A percentile compares a stretch with the other conserved stretches of the same genome.
phyloP scores from a whole-genome alignment of 2,113 vertebrate genomes.

The Tachycineta bicolor region DNA sequence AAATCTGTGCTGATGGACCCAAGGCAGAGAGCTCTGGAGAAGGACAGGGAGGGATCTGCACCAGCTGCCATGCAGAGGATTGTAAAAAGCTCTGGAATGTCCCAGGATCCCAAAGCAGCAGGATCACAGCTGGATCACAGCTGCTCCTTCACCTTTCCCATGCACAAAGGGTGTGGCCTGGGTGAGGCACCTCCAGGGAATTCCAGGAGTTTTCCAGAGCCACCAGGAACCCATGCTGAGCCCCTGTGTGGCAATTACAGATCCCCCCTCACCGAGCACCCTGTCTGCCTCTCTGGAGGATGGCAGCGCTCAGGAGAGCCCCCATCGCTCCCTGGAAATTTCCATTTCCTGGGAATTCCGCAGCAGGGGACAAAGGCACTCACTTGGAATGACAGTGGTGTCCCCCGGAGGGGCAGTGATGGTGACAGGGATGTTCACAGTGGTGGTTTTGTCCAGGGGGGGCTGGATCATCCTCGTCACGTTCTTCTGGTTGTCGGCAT shows the following conservation, averaged over 20 bases:
- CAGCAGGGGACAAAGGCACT: constrained; percentile 48
- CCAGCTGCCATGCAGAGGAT: not conserved
- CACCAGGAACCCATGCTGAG: not conserved
- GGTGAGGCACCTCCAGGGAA: not conserved
- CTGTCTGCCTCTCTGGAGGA: not conserved
- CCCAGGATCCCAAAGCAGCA: not conserved
- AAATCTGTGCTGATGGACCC: rapidly evolving
- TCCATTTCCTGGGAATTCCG: rapidly evolving
- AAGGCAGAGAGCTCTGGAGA: not conserved
- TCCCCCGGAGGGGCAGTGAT: constrained; percentile 84
- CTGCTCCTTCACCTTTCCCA: not conserved
- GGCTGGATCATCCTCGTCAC: constrained; percentile 81
- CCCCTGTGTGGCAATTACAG: not conserved
- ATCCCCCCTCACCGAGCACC: not conserved
- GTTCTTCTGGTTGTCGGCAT: constrained; percentile 90
- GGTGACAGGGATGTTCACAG: constrained; percentile 82
- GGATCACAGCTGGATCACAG: not conserved
- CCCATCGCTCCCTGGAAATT: not conserved
- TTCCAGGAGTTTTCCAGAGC: not conserved
- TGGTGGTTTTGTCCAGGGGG: constrained; percentile 73
- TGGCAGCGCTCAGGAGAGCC: not conserved
- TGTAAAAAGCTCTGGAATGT: not conserved
- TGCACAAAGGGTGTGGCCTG: not conserved
- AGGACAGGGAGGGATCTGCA: not conserved
- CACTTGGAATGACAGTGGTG: constrained; percentile 84